A percentile compares a stretch with the other conserved stretches of the same genome.
Evolutionary conservation across 1,140 invertebrate genomes (phyloP).

Genomic region (Zaprionus davidi): DNA sequence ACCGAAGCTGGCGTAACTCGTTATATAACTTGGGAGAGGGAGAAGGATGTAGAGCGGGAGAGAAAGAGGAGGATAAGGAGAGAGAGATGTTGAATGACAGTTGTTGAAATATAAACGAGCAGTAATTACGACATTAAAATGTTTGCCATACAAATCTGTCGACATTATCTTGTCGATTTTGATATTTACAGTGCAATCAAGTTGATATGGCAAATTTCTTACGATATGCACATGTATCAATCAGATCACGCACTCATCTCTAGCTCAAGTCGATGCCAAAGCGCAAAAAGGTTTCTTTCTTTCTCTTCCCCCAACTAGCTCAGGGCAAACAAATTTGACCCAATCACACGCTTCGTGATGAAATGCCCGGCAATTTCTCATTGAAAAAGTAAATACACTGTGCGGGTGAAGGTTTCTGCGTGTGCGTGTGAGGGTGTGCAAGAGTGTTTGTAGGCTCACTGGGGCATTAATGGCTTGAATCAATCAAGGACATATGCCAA

Average conservation of each 20-base stretch:
- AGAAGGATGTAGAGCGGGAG: background rate
- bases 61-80: background rate
- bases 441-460: conserved; percentile 22
- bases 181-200: conserved; percentile 18
- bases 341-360: conserved; percentile 65
- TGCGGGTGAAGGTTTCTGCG: background rate
- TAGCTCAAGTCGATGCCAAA: background rate
- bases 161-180: conserved; percentile 1
- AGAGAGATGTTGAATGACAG: background rate
- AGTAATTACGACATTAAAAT: conserved; percentile 5
- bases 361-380: conserved; percentile 71
- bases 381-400: conserved; percentile 69
- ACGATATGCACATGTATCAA: conserved; percentile 24
- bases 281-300: background rate
- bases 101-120: background rate
- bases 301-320: background rate
- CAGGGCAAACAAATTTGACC: conserved; percentile 35
- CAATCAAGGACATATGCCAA: conserved; percentile 77
- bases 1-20: background rate
- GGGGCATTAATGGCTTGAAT: conserved; percentile 71
- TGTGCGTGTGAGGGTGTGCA: background rate
- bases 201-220: conserved; percentile 8
- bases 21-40: background rate
- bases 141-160: background rate
- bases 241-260: conserved; percentile 33